Conservation (phyloP, 2,888 invertebrate genomes). For the Drosophila stalkeri region DNA sequence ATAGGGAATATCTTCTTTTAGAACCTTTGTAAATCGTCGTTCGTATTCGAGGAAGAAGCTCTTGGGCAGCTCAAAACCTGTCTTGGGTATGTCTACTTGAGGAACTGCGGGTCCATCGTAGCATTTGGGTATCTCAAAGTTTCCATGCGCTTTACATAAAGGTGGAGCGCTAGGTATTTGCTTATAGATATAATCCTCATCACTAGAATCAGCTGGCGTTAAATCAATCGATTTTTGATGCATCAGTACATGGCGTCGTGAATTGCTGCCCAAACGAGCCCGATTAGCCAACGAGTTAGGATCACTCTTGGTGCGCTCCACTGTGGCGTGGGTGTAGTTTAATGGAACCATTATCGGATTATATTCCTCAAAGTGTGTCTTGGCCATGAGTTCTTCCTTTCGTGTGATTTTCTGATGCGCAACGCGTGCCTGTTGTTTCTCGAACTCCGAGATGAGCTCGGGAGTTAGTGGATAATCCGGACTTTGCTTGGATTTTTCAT, state of each 20-base stretch:
- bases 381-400: slow-evolving; percentile 88
- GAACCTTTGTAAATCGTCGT: slow-evolving; percentile 85
- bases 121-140: slow-evolving; percentile 88
- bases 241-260: slow-evolving; percentile 92
- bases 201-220: slow-evolving; percentile 93
- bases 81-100: slow-evolving; percentile 87
- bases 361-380: slow-evolving; percentile 89
- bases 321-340: slow-evolving; percentile 89
- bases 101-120: slow-evolving; percentile 81
- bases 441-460: slow-evolving; percentile 88
- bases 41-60: slow-evolving; percentile 90
- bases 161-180: slow-evolving; percentile 91
- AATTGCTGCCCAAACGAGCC: slow-evolving; percentile 90
- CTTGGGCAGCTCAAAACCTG: slow-evolving; percentile 90
- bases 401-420: slow-evolving; percentile 86
- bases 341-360: slow-evolving; percentile 88
- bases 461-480: slow-evolving; percentile 86
- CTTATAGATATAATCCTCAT: slow-evolving; percentile 92
- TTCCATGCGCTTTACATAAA: slow-evolving; percentile 90
- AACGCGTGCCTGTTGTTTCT: slow-evolving; percentile 86
- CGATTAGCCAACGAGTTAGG: slow-evolving; percentile 92
- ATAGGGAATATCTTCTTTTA: slow-evolving; percentile 92
- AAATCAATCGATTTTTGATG: slow-evolving; percentile 94
- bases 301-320: slow-evolving; percentile 94
- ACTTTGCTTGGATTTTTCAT: slow-evolving; percentile 87